Conservation (phyloP, 1,140 invertebrate species). For the Lasioglossum albipes region DNA sequence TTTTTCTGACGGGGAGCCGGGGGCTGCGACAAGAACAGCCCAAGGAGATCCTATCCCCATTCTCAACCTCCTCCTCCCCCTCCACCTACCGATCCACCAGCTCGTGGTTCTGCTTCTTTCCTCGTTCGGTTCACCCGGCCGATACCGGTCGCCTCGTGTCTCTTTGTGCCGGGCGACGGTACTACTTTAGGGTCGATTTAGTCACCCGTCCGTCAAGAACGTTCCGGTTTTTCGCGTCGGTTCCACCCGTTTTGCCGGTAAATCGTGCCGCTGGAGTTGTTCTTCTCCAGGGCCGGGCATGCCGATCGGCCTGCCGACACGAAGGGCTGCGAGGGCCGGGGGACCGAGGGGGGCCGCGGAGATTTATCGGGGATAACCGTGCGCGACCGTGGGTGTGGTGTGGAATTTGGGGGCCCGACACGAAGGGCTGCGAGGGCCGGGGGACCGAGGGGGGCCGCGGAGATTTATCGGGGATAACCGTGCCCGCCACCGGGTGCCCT, state of each 20-base stretch:
- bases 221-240: constrained; percentile 57
- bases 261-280: constrained; percentile 43
- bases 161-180: constrained; percentile 56
- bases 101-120: constrained; percentile 25
- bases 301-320: constrained; percentile 33
- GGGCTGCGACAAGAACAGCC: constrained; percentile 39
- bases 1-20: constrained; percentile 53
- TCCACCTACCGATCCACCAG: constrained; percentile 11
- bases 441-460: not conserved
- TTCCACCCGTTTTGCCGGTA: constrained; percentile 46
- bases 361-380: constrained; percentile 39
- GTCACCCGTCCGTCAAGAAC: constrained; percentile 63
- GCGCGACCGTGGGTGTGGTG: no score
- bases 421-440: not conserved
- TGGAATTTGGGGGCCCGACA: no score
- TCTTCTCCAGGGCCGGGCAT: constrained; percentile 33
- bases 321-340: not conserved
- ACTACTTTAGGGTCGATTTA: constrained; percentile 71
- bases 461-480: constrained; percentile 40
- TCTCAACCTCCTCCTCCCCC: constrained; percentile 1
- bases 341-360: not conserved
- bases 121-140: constrained; percentile 9
- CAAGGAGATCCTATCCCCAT: not conserved
- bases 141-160: constrained; percentile 11
- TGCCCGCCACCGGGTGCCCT: constrained; percentile 13